These are phyloP conservation scores for Drosophila fuyamai DNA, from an alignment of 1,140 invertebrate genomes.

Conservation along the genomic window DNA sequence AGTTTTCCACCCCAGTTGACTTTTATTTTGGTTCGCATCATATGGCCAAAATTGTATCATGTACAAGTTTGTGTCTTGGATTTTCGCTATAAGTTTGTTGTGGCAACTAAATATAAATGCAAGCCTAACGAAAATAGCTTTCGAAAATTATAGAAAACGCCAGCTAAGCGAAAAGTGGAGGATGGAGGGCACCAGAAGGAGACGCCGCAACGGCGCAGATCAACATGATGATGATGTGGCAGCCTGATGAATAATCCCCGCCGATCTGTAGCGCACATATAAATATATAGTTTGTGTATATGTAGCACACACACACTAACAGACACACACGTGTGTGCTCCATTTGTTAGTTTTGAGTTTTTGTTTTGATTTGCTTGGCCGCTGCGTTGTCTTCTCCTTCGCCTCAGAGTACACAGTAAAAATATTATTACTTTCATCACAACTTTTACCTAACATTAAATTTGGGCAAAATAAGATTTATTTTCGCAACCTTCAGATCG, in stretches of 20 bases:
- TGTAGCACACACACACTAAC: slow-evolving; percentile 16
- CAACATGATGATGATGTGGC: slow-evolving; percentile 58
- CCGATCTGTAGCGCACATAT: slow-evolving; percentile 32
- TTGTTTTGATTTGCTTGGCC: slow-evolving; percentile 76
- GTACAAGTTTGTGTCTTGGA: slow-evolving; percentile 54
- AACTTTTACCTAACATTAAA: background rate
- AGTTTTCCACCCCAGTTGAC: slow-evolving; percentile 54
- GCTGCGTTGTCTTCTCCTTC: slow-evolving; percentile 35
- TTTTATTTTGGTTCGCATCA: slow-evolving; percentile 49
- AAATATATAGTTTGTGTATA: slow-evolving; percentile 31
- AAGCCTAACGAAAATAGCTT: slow-evolving; percentile 78
- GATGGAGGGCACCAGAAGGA: slow-evolving; percentile 12
- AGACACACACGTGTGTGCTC: slow-evolving; percentile 50
- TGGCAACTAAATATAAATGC: slow-evolving; percentile 78
- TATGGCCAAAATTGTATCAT: slow-evolving; percentile 53
- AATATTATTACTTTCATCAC: background rate
- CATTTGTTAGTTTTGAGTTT: slow-evolving; percentile 76
- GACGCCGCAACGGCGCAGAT: slow-evolving; percentile 41
- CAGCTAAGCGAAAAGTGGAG: slow-evolving; percentile 33
- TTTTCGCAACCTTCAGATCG: too few relatives aligned
- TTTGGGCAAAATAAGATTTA: too few relatives aligned
- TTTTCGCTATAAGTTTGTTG: slow-evolving; percentile 70
- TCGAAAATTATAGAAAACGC: slow-evolving; percentile 45
- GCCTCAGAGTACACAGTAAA: slow-evolving; percentile 9
- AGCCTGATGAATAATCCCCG: slow-evolving; percentile 72